A percentile compares a stretch with the other conserved stretches of the same genome.
Conservation (phyloP, 92 coral and sea anemone genomes). For the Parazoanthus swiftii region DNA sequence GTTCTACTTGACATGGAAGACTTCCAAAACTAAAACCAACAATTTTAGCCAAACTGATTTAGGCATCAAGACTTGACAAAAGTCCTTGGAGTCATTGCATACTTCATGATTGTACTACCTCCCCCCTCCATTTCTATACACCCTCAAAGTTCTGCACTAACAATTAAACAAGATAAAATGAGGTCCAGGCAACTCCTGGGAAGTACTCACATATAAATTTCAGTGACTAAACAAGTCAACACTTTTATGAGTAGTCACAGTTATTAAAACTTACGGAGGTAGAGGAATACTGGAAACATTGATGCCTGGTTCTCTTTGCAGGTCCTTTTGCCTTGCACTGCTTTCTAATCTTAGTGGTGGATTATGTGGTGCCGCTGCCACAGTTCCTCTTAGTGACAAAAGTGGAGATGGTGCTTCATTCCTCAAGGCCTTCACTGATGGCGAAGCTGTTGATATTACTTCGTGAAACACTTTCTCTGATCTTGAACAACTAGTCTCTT, state of each 20-base stretch:
- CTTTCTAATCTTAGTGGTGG: not conserved
- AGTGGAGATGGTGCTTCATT: not conserved
- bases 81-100: too few species aligned
- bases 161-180: not conserved
- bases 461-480: not conserved
- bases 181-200: not conserved
- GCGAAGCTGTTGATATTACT: conserved; percentile 9
- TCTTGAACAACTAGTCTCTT: not conserved
- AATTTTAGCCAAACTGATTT: too few species aligned
- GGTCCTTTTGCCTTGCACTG: not conserved
- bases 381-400: not conserved
- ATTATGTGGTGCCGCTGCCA: not conserved
- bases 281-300: not conserved
- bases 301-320: not conserved
- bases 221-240: not conserved
- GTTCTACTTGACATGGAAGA: too few species aligned
- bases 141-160: too few species aligned
- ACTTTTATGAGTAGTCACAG: not conserved
- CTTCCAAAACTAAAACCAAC: too few species aligned
- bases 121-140: too few species aligned
- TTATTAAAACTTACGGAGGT: conserved; percentile 10
- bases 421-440: not conserved
- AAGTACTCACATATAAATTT: not conserved
- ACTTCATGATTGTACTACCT: too few species aligned
- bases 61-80: too few species aligned